These are phyloP conservation scores for Rattus norvegicus DNA, from an alignment of 2,113 vertebrate species.

Conservation along the genomic window GRCr8 NC_086025.1:42120501-42121000, in stretches of 20 bases:
- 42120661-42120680: conserved; percentile 10
- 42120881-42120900: neutral
- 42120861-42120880: neutral
- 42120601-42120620: neutral
- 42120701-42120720: neutral
- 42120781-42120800: neutral
- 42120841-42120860: neutral
- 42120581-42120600: neutral
- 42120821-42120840: neutral
- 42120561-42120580: neutral
- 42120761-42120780: conserved; percentile 25
- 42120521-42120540: neutral
- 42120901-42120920: neutral
- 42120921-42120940: neutral
- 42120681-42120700: conserved; percentile 28
- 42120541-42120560: neutral
- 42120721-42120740: neutral
- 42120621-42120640: neutral
- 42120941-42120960: neutral
- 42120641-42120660: neutral
- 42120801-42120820: neutral
- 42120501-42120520: neutral
- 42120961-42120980: too few species aligned
- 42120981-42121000: neutral
- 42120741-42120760: neutral